Evolutionary conservation across 2,888 invertebrate species (phyloP), one percentile per base, ranked within the genome.

Genomic region (Amiota minor): DNA sequence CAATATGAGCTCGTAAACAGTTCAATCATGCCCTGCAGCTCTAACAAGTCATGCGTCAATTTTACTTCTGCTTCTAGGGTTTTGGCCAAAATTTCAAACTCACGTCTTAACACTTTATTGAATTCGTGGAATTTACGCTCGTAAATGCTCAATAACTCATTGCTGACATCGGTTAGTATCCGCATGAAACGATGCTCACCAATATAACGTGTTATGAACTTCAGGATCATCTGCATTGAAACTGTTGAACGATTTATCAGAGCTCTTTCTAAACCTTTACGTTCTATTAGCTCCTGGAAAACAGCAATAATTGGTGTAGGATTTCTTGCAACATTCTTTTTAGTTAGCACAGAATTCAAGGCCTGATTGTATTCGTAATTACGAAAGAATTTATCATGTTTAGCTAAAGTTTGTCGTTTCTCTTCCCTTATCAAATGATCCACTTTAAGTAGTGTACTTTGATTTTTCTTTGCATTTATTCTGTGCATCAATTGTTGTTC

Each of bases 361-460:
- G 97, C 97, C 90, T 94, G 94, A 1, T 93, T 92, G 88, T 95
- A 96, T 82, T 96, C 93, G 90, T 96, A 98, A 89, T 93, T 94
- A 77, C 95, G 92, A 35, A 98, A 90, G 84, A 65, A 49, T 0
- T 16, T 9, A 47, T 65, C 65, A 65, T 65, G 47, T 16, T 14
- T 3, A 2, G 89, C 89, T 86, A 35, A 35, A 20, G 59, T 20
- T 16, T 97, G 88, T 93, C 93, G 77, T 91, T 45, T 20, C 45
- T 11, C 0, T 79, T 55, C 35, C 35, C 35, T 89, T 74, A 81
- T 82, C 56, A 92, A 88, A 64, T 91, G 89, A 88, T 95, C 93
- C 2, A 92, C 89, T 45, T 84, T 79, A 4, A 86, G 12, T 10
- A 50, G 35, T 61, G 55, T n/a, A 14, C 46, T 10, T 47, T 91